Conservation (phyloP, 1,140 invertebrate species). For the Vollenhovia emeryi region DNA sequence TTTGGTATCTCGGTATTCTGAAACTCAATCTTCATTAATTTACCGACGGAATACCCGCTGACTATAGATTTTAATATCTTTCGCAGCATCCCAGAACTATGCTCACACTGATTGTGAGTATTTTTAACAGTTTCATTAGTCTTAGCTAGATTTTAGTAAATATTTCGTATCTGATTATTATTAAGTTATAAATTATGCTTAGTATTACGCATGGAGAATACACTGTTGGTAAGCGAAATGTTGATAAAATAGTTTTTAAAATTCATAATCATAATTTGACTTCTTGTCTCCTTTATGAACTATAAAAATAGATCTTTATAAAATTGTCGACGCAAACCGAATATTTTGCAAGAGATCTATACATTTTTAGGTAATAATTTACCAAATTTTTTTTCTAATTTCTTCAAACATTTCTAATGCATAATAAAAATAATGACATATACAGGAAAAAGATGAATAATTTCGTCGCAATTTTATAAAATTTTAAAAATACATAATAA, state of each 20-base stretch:
- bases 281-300: not conserved
- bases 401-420: not conserved
- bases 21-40: not conserved
- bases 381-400: not conserved
- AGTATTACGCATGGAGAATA: not conserved
- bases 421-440: not conserved
- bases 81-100: not conserved
- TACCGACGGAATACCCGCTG: not conserved
- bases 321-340: not conserved
- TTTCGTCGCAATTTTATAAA: conserved; percentile 5
- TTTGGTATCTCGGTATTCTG: not conserved
- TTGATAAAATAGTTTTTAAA: not conserved
- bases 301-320: not conserved
- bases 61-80: not conserved
- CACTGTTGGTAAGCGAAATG: not conserved
- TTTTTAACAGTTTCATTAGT: not conserved
- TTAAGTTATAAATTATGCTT: not conserved
- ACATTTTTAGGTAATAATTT: not conserved
- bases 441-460: not conserved
- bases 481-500: not conserved
- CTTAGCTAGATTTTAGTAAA: not conserved
- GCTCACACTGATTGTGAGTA: not conserved
- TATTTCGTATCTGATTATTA: not conserved
- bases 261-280: not conserved
- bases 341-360: not conserved